Conservation (phyloP, 2,797 vertebrate species). For the Myotis pilosus region DNA sequence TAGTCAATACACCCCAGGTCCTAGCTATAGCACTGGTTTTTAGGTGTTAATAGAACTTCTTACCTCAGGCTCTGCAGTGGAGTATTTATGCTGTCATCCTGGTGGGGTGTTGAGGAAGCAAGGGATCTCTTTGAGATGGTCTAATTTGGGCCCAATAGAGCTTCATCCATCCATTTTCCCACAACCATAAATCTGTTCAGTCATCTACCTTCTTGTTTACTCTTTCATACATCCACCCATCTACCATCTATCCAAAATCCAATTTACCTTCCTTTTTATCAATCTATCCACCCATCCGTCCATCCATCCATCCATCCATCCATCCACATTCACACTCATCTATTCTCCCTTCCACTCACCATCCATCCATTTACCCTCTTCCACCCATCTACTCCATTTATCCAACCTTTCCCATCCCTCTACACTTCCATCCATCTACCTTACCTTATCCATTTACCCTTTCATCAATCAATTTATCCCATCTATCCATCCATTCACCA, state of each 20-base stretch:
- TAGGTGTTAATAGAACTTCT: slow-evolving; percentile 18
- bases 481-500: not conserved
- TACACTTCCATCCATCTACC: not conserved
- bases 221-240: not conserved
- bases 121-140: slow-evolving; percentile 13
- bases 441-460: not conserved
- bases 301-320: not conserved
- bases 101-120: slow-evolving; percentile 38
- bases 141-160: not conserved
- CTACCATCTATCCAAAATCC: not conserved
- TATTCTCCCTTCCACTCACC: not conserved
- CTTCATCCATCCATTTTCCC: not conserved
- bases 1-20: not conserved
- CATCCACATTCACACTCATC: not conserved
- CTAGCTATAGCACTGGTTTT: not conserved
- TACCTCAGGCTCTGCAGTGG: slow-evolving; percentile 72
- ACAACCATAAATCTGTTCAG: not conserved
- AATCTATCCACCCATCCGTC: not conserved
- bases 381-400: not conserved
- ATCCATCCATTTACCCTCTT: not conserved
- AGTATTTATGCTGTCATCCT: slow-evolving; percentile 66
- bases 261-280: not conserved
- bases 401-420: not conserved
- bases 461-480: not conserved
- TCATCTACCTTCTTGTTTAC: not conserved